Percentiles rank a stretch among this genome's conserved stretches.
Evolutionary conservation across 2,113 vertebrate genomes (phyloP).

Genomic region (Pampusana beccarii): DNA sequence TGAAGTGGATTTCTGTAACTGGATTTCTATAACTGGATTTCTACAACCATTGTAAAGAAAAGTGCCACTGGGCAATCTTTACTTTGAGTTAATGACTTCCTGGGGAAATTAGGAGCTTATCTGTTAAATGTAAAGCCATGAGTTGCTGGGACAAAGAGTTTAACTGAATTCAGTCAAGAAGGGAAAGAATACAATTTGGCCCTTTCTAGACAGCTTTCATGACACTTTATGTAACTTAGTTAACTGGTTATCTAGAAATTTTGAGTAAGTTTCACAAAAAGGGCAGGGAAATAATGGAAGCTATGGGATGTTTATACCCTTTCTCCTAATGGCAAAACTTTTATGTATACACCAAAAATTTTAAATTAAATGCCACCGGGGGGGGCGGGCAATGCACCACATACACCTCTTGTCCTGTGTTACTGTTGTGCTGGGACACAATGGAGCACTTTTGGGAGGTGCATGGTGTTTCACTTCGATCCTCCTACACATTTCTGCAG

Average conservation of each 20-base stretch:
- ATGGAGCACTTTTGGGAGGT: background rate
- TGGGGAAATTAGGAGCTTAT: background rate
- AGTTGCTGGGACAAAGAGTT: background rate
- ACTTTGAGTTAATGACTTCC: background rate
- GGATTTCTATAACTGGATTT: background rate
- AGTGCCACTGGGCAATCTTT: background rate
- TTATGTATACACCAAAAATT: background rate
- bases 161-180: background rate
- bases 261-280: background rate
- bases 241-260: background rate
- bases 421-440: background rate
- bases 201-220: background rate
- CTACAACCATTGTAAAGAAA: background rate
- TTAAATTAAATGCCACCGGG: background rate
- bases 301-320: background rate
- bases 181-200: background rate
- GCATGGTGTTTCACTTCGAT: background rate
- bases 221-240: background rate
- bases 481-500: background rate
- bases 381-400: background rate
- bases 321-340: background rate
- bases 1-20: background rate
- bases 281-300: background rate
- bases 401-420: background rate
- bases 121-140: background rate